Conservation (phyloP, 30 jellyfish, hydroid and myxozoan genomes). For the Hydractinia echinata region DNA sequence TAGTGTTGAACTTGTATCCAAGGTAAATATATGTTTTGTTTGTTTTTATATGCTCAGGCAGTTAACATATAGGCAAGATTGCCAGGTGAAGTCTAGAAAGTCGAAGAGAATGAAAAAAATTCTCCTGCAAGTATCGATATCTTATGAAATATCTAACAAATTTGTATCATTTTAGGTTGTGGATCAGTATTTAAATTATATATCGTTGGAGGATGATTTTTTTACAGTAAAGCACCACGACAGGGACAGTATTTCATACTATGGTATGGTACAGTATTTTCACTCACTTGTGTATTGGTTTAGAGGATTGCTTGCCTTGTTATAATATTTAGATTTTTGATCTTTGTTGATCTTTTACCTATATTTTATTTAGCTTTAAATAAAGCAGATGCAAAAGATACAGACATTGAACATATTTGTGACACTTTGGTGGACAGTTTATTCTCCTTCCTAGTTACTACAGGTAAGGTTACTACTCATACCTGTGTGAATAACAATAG, state of each 20-base stretch:
- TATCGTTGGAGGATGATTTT: conserved; percentile 92
- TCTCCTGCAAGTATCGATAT: neutral
- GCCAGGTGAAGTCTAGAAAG: no score
- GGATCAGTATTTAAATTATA: conserved; percentile 89
- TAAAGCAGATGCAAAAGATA: conserved; percentile 84
- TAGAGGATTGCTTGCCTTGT: neutral
- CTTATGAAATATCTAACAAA: neutral
- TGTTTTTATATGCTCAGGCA: neutral
- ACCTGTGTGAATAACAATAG: no score
- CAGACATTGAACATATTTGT: conserved; percentile 69
- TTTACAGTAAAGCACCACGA: conserved; percentile 89
- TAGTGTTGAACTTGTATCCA: conserved; percentile 74
- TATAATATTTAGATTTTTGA: neutral
- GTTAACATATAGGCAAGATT: neutral
- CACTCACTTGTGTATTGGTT: neutral
- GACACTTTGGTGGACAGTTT: conserved; percentile 75
- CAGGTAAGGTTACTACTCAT: conserved; percentile 41
- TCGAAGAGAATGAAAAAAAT: neutral
- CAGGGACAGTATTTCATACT: conserved; percentile 86
- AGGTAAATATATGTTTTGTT: conserved; percentile 38
- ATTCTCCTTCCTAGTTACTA: conserved; percentile 78
- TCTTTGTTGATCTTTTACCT: neutral
- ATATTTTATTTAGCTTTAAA: conserved; percentile 50
- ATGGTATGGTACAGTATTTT: conserved; percentile 49
- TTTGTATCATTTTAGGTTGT: conserved; percentile 56